A percentile compares a stretch with the other conserved stretches of the same genome.
These are phyloP conservation scores for Drosophila pseudoobscura DNA, from an alignment of 1,140 invertebrate species.

Conservation along the genomic window DNA sequence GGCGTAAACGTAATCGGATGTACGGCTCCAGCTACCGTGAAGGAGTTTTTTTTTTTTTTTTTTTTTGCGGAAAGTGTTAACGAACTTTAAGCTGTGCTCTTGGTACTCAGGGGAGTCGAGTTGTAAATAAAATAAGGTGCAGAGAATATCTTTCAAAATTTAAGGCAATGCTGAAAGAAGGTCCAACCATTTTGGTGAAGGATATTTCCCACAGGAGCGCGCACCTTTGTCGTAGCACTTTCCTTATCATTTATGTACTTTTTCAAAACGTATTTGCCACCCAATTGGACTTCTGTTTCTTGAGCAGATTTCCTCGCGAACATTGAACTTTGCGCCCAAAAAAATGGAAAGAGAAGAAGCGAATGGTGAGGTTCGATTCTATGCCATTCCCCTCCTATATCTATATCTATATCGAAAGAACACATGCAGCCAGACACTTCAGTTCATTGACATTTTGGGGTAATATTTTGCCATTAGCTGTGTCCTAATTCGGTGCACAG, in stretches of 20 bases:
- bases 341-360: conserved; percentile 20
- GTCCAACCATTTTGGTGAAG: conserved; percentile 4
- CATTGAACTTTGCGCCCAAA: conserved; percentile 71
- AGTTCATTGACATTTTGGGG: conserved; percentile 73
- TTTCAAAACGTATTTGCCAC: conserved; percentile 12
- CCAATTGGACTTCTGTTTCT: conserved; percentile 28
- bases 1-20: conserved; percentile 64
- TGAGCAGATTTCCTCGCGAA: not conserved
- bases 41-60: not conserved
- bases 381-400: too few species aligned
- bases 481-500: conserved; percentile 42
- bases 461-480: conserved; percentile 73
- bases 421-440: conserved; percentile 65
- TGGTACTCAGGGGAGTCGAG: conserved; percentile 21
- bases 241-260: not conserved
- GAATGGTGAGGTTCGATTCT: too few species aligned
- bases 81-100: not conserved
- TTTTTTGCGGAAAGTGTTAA: conserved; percentile 32
- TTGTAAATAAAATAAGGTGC: conserved; percentile 15
- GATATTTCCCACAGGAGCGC: too few species aligned
- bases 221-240: too few species aligned
- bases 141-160: not conserved
- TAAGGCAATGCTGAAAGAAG: conserved; percentile 1
- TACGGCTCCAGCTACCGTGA: conserved; percentile 29
- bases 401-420: not conserved